Percentiles rank a stretch among this genome's conserved stretches.
Conservation (phyloP, 2,113 vertebrate genomes). For the Tragelaphus strepsiceros region DNA sequence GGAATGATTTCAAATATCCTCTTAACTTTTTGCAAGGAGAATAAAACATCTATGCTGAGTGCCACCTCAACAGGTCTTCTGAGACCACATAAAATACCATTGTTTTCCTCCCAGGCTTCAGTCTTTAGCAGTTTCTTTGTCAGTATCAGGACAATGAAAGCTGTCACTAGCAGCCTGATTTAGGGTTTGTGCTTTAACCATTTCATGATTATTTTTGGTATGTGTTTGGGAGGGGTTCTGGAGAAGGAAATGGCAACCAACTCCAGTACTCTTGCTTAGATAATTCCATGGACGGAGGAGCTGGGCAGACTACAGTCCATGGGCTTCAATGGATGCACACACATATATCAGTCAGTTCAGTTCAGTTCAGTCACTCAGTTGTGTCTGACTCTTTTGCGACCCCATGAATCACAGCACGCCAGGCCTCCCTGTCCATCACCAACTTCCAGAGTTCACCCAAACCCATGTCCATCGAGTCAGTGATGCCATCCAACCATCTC, state of each 20-base stretch:
- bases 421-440: not conserved
- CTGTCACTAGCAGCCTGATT: not conserved
- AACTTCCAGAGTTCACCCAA: not conserved
- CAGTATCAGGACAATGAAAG: not conserved
- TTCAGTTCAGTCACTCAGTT: not conserved
- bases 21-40: constrained; percentile 27
- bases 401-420: not conserved
- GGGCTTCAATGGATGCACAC: not conserved
- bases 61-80: not conserved
- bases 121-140: not conserved
- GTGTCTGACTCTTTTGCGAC: not conserved
- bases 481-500: not conserved
- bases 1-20: constrained; percentile 13
- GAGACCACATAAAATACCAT: not conserved
- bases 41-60: not conserved
- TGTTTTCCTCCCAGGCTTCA: not conserved
- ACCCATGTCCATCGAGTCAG: not conserved
- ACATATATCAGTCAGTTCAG: not conserved
- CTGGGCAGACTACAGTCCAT: not conserved
- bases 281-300: not conserved
- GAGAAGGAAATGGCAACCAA: not conserved
- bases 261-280: not conserved
- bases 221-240: not conserved
- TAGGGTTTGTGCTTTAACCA: not conserved
- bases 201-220: not conserved